Evolutionary conservation across 2,113 vertebrate species (phyloP).

Genomic region (Antigone vipio): DNA sequence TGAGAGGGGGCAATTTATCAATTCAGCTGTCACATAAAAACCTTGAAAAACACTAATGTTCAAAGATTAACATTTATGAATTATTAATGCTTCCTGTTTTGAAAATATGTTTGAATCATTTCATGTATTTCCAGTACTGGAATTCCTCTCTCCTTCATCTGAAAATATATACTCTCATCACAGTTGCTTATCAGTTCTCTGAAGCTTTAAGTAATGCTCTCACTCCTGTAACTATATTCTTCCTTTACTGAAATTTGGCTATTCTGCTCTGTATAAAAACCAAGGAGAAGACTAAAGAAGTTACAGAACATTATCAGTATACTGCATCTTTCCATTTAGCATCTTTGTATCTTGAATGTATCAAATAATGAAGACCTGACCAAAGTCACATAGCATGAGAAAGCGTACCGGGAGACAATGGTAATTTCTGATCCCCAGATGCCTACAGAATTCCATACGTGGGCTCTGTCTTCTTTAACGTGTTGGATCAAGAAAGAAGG

Average conservation of each 20-base stretch:
- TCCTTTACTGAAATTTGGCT: not conserved
- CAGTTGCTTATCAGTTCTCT: not conserved
- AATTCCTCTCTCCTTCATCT: not conserved
- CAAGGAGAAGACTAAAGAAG: not conserved
- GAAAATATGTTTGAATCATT: not conserved
- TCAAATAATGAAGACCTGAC: not conserved
- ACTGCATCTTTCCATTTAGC: not conserved
- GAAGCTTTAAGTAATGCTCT: not conserved
- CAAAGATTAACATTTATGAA: not conserved
- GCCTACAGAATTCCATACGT: accelerated
- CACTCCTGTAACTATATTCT: not conserved
- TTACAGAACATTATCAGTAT: not conserved
- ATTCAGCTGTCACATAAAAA: not conserved
- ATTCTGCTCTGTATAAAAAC: not conserved
- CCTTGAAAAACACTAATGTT: not conserved
- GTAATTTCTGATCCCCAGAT: not conserved
- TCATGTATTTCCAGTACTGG: not conserved
- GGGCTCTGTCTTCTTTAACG: not conserved
- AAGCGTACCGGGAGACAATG: not conserved
- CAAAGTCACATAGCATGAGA: not conserved
- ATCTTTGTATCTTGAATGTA: not conserved
- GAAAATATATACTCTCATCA: not conserved
- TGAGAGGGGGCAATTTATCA: not conserved
- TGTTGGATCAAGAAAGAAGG: not conserved
- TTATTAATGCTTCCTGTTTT: slow-evolving; percentile 12